Base-by-base conservation (phyloP, 1,140 invertebrate species). In the Rhagoletis zephyria region DNA sequence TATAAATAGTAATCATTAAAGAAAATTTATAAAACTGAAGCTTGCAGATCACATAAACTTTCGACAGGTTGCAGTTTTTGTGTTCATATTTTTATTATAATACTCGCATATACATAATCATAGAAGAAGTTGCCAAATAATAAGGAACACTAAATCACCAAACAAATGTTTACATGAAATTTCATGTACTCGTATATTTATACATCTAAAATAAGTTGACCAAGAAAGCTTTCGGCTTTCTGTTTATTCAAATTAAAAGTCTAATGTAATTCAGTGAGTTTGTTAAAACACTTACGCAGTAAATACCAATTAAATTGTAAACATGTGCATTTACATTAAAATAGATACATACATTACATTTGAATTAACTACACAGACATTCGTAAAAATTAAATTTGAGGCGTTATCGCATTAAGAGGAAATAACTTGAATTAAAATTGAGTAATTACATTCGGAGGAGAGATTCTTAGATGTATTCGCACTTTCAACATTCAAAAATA, bases 21-120 rank as follows among this genome's bases (percentile, higher is more conserved):
- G 74, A 19, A 16, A 51, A 74, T 64, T 2, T 40, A 67, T 67
- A 40, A 67, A 67, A 67, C 64, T 74, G 14, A n/a, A 74, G 67
- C 67, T 48, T 45, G 40, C 16, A 4, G 42, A 74, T 4, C 67
- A 6, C 40, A 45, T 74, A 40, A 56, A 60, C 16, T 60, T 60
- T n/a, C 45, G 56, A 51, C 12, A 40, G 6, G 40, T 59, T 59
- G n/a, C 59, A 59, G 19, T 59, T 59, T 30, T 30, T 56, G 56
- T 12, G 14, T 86, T 64, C 64, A 86, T 86, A 42, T 14, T 63
- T 86, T 45, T 16, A 86, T 64, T 45, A 63, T 63, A 63, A 86
- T 86, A 86, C 42, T 60, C 59, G 59, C 4, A 86, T 64, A 63
- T 30, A 30, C 30, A 30, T 64, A 86, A 9, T 63, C 42, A 86